These are phyloP conservation scores for Leucoptera coffeella DNA, from an alignment of 2,888 invertebrate genomes.

Conservation along the genomic window DNA sequence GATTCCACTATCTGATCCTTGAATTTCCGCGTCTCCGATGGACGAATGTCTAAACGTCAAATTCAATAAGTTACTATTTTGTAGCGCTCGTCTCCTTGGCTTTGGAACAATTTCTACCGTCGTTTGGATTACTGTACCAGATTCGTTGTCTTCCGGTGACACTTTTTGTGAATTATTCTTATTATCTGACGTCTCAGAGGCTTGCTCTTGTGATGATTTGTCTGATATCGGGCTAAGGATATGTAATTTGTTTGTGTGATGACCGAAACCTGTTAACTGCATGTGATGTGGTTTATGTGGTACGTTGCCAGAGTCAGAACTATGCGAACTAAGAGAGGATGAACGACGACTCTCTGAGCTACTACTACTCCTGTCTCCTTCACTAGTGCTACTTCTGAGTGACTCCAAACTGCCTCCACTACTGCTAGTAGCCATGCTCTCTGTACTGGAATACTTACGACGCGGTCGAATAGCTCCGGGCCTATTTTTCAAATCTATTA, in stretches of 20 bases:
- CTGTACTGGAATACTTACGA: slow-evolving; percentile 69
- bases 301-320: slow-evolving; percentile 71
- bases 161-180: slow-evolving; percentile 74
- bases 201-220: slow-evolving; percentile 83
- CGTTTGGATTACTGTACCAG: slow-evolving; percentile 31
- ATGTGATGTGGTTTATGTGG: slow-evolving; percentile 56
- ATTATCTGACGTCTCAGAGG: slow-evolving; percentile 76
- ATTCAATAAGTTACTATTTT: slow-evolving; percentile 71
- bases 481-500: slow-evolving; percentile 59
- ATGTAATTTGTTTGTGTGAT: slow-evolving; percentile 72
- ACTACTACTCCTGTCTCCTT: slow-evolving; percentile 79
- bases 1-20: slow-evolving; percentile 84
- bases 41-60: slow-evolving; percentile 59
- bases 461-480: slow-evolving; percentile 46
- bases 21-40: slow-evolving; percentile 67
- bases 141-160: slow-evolving; percentile 61
- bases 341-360: slow-evolving; percentile 81
- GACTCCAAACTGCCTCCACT: slow-evolving; percentile 87
- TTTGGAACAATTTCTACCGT: slow-evolving; percentile 48
- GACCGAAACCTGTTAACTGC: slow-evolving; percentile 63
- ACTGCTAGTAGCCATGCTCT: slow-evolving; percentile 83
- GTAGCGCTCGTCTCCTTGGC: slow-evolving; percentile 61
- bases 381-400: slow-evolving; percentile 78
- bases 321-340: slow-evolving; percentile 78
- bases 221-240: slow-evolving; percentile 86